A percentile compares a stretch with the other conserved stretches of the same genome.
Conservation (phyloP, 2,113 vertebrate species). For the Oreochromis spilurus region DNA sequence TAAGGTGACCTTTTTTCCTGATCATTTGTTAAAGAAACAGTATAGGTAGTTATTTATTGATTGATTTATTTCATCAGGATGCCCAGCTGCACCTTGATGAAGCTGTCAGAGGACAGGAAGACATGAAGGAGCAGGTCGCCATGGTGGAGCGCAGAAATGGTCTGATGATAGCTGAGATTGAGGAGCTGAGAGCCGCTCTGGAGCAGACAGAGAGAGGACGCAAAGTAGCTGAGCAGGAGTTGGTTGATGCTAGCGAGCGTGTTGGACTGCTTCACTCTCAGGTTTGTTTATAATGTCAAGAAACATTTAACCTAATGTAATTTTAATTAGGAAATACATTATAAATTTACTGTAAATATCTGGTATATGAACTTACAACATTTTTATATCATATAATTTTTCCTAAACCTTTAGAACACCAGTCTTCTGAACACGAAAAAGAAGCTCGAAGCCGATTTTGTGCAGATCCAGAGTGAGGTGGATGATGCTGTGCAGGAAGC, state of each 20-base stretch:
- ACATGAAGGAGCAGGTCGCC: slow-evolving; percentile 80
- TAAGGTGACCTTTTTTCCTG: slow-evolving; percentile 55
- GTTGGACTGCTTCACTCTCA: slow-evolving; percentile 86
- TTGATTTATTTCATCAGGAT: slow-evolving; percentile 64
- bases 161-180: not conserved
- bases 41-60: not conserved
- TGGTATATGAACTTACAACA: not conserved
- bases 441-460: slow-evolving; percentile 57
- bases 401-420: slow-evolving; percentile 40
- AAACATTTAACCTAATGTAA: not conserved
- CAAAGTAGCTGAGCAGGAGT: slow-evolving; percentile 27
- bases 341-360: not conserved
- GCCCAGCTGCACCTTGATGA: slow-evolving; percentile 83
- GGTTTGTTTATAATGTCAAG: slow-evolving; percentile 48
- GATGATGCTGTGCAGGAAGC: slow-evolving; percentile 63
- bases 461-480: slow-evolving; percentile 61
- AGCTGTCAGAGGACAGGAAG: slow-evolving; percentile 76
- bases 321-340: not conserved
- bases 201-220: slow-evolving; percentile 25
- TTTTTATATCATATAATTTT: not conserved
- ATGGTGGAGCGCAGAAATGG: not conserved
- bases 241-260: slow-evolving; percentile 83
- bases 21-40: not conserved
- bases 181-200: slow-evolving; percentile 6
- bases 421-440: slow-evolving; percentile 67